Conservation (phyloP, 2,888 invertebrate species). For the Tryphoninae sp. region DNA sequence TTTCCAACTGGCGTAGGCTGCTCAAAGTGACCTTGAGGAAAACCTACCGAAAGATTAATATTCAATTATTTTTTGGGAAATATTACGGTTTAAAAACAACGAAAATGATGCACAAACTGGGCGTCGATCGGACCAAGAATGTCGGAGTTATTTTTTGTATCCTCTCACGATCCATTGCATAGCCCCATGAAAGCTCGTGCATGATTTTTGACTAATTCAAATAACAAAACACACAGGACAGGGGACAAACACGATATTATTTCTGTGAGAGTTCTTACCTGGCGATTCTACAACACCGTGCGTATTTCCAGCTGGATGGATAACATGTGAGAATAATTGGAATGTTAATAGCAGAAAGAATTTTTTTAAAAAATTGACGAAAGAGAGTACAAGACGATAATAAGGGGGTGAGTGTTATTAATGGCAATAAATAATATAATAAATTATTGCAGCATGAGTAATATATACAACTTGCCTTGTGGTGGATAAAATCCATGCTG, state of each 20-base stretch:
- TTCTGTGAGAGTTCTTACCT: slow-evolving; percentile 74
- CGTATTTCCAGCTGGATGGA: slow-evolving; percentile 79
- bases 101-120: slow-evolving; percentile 9
- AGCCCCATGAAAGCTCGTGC: slow-evolving; percentile 25
- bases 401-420: background rate
- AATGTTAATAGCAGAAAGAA: slow-evolving; percentile 62
- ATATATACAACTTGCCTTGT: slow-evolving; percentile 73
- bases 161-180: slow-evolving; percentile 3
- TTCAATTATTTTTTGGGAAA: slow-evolving; percentile 20
- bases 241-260: slow-evolving; percentile 59
- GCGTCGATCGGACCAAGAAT: slow-evolving; percentile 39
- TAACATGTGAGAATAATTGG: slow-evolving; percentile 66
- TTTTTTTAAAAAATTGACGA: background rate
- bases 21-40: slow-evolving; percentile 78
- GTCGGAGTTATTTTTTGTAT: slow-evolving; percentile 7
- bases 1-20: slow-evolving; percentile 75
- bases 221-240: slow-evolving; percentile 47
- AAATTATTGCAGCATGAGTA: slow-evolving; percentile 5
- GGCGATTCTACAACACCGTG: slow-evolving; percentile 79
- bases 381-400: slow-evolving; percentile 18
- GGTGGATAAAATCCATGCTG: slow-evolving; percentile 79
- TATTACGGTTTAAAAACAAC: background rate
- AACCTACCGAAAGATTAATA: slow-evolving; percentile 68
- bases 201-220: slow-evolving; percentile 18
- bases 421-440: slow-evolving; percentile 30